Evolutionary conservation across 2,113 vertebrate genomes (phyloP).

Genomic region (Rhynchomys soricoides): DNA sequence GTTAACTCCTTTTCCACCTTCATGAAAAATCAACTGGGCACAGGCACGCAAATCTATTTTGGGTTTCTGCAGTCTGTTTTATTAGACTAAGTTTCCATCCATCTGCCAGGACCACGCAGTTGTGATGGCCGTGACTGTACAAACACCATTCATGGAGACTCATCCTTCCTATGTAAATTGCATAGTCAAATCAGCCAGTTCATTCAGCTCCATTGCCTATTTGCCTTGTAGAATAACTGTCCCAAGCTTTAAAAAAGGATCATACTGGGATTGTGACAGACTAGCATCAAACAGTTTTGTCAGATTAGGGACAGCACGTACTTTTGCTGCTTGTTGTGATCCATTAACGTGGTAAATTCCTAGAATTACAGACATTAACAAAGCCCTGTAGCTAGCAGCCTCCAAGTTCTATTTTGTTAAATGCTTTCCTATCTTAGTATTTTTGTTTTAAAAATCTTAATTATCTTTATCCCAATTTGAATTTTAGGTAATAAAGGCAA

Average conservation of each 20-base stretch:
- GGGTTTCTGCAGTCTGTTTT: neutral
- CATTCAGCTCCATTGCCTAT: neutral
- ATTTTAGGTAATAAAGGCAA: neutral
- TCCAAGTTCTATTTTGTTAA: neutral
- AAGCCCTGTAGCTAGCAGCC: neutral
- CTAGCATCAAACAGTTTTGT: neutral
- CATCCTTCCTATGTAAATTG: neutral
- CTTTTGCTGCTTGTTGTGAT: neutral
- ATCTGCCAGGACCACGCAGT: neutral
- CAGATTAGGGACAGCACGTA: neutral
- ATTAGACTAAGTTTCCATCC: neutral
- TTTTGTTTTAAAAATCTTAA: neutral
- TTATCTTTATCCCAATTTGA: neutral
- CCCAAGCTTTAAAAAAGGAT: neutral
- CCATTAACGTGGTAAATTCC: neutral
- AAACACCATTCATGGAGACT: neutral
- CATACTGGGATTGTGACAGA: neutral
- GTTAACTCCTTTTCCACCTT: neutral
- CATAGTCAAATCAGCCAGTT: neutral
- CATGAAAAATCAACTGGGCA: constrained; percentile 20
- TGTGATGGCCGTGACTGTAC: neutral
- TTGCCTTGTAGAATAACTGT: neutral
- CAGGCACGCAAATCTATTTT: neutral
- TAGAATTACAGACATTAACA: neutral
- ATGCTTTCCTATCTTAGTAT: neutral